phyloP scores from a whole-genome alignment of 2,113 vertebrate genomes.

The Thalassoma bifasciatum region DNA sequence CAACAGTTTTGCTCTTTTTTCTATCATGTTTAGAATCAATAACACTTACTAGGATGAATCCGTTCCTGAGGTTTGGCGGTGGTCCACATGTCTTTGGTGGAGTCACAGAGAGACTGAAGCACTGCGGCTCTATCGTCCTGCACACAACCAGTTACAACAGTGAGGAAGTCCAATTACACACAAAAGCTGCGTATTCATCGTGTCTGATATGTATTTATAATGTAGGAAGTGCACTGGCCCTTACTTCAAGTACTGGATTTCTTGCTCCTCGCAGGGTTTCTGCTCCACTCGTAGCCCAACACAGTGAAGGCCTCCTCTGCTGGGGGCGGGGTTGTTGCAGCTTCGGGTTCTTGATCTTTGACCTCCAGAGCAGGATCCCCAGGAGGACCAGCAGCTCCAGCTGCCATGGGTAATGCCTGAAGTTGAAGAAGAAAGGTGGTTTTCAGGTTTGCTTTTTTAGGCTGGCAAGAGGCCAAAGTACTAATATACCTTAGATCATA shows the following conservation, averaged over 20 bases:
- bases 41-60: constrained; percentile 85
- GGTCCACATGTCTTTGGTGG: constrained; percentile 85
- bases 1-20: too few species aligned
- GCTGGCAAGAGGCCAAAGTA: too few species aligned
- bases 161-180: not conserved
- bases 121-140: constrained; percentile 93
- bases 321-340: constrained; percentile 88
- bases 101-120: constrained; percentile 85
- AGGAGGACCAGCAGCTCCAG: constrained; percentile 94
- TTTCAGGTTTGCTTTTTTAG: not conserved
- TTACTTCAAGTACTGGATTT: constrained; percentile 88
- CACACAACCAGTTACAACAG: constrained; percentile 19
- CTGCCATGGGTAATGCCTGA: constrained; percentile 86
- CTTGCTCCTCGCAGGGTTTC: constrained; percentile 83
- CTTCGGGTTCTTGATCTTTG: constrained; percentile 83
- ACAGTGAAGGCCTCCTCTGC: constrained; percentile 82
- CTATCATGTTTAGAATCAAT: not conserved
- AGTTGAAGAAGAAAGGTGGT: not conserved
- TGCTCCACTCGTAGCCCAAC: constrained; percentile 79
- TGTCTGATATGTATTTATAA: not conserved
- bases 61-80: constrained; percentile 88
- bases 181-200: not conserved
- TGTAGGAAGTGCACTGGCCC: constrained; percentile 2
- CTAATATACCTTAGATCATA: too few species aligned
- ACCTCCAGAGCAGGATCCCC: constrained; percentile 85